Evolutionary conservation across 2,888 invertebrate species (phyloP), one percentile per base, ranked within the genome.

Genomic region (Nephrotoma appendiculata): DNA sequence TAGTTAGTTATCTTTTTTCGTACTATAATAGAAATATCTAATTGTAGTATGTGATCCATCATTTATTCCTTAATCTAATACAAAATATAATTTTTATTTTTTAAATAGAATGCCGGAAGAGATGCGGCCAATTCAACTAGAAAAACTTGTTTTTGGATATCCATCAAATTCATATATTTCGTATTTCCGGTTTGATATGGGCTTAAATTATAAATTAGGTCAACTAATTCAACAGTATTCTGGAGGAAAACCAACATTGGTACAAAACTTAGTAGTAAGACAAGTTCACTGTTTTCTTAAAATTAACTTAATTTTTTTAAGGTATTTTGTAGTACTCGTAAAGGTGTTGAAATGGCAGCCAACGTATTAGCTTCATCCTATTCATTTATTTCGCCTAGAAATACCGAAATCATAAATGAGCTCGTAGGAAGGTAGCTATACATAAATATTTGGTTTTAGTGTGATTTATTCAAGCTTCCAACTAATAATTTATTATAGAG

Each of bases 311-410:
- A 87, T 87, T 87, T 86, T n/a, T 88, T 88, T 89, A 41, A 95
- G 95, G 94, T 95, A 91, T 96, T 96, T 90, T 96, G 96, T 90
- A 95, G 94, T 88, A 96, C 96, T 0, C 92, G 96, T 86, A 96
- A 96, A 91, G 94, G 95, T 88, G 95, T 95, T 0, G 92, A 93
- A 88, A 93, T 96, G 91, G 95, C 96, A 7, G 94, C 95, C 0
- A 93, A 93, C 86, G 93, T 94, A 31, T 89, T 96, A 52, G 92
- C 43, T 42, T 71, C 71, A 1, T 9, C 71, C 5, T 31, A 71
- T 71, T 71, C 71, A 71, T 71, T 31, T 71, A 31, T 71, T 71
- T 12, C 71, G 9, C 9, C 71, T 0, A 9, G 31, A 31, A 71
- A 71, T 71, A 31, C 71, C 5, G 0, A 12, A 3, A 11, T 4